Conservation (phyloP, 30 jellyfish, hydroid and myxozoan genomes). For the Catostylus mosaicus region DNA sequence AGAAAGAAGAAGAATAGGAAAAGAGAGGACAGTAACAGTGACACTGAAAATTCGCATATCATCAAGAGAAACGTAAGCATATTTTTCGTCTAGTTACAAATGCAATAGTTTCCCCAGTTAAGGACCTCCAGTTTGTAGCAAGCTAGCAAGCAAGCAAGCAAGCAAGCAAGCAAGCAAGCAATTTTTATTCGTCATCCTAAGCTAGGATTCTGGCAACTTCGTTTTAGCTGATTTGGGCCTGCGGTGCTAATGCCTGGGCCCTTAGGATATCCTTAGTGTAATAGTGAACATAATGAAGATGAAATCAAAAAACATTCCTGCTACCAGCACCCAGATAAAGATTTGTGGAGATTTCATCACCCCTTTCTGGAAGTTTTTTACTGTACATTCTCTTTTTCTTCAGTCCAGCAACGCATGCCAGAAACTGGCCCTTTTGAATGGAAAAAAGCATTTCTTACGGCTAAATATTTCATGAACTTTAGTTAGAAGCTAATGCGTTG, state of each 20-base stretch:
- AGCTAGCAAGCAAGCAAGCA: not conserved
- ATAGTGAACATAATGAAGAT: too few species aligned
- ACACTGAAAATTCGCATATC: slow-evolving; percentile 17
- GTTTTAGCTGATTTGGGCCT: not conserved
- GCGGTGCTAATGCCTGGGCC: not conserved
- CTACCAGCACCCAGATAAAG: too few species aligned
- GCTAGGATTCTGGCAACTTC: not conserved
- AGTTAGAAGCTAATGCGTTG: too few species aligned
- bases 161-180: not conserved
- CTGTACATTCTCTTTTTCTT: too few species aligned
- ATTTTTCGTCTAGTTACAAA: not conserved
- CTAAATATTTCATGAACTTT: too few species aligned
- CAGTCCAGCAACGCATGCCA: too few species aligned
- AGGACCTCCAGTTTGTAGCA: not conserved
- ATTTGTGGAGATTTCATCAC: too few species aligned
- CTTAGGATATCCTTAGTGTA: too few species aligned
- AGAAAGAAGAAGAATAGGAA: slow-evolving; percentile 22
- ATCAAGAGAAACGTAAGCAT: slow-evolving; percentile 17
- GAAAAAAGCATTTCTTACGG: too few species aligned
- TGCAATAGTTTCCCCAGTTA: not conserved
- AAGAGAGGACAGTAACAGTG: not conserved
- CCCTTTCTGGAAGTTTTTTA: too few species aligned
- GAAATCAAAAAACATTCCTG: too few species aligned
- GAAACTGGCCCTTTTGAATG: too few species aligned
- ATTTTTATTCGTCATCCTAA: not conserved